Percentiles rank a stretch among this genome's conserved stretches.
These are phyloP conservation scores for Nerophis ophidion DNA, from an alignment of 2,113 vertebrate species.

Conservation along the genomic window DNA sequence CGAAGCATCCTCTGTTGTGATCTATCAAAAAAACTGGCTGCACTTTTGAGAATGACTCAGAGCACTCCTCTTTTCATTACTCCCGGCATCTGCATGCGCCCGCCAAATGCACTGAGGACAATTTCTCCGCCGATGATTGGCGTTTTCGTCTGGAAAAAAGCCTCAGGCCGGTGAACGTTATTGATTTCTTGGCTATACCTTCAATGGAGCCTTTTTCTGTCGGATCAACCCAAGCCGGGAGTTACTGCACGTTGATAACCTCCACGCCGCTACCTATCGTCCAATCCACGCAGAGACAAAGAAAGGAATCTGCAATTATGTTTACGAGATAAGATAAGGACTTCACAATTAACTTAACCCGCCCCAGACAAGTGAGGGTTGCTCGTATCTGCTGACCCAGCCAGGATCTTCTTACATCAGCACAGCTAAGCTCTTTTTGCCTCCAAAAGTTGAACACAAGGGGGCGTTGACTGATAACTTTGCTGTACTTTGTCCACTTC, in stretches of 20 bases:
- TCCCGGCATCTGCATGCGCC: background rate
- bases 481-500: constrained; percentile 40
- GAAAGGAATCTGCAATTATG: constrained; percentile 59
- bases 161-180: background rate
- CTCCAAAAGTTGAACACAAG: constrained; percentile 61
- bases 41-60: background rate
- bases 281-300: constrained; percentile 48
- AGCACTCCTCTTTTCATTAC: background rate
- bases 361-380: constrained; percentile 47
- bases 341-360: constrained; percentile 62
- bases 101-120: background rate
- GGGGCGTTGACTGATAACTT: constrained; percentile 69
- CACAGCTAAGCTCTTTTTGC: constrained; percentile 20
- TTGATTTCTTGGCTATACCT: background rate
- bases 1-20: constrained; percentile 2
- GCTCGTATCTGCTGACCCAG: constrained; percentile 65
- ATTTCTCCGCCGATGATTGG: too few species aligned
- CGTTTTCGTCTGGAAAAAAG: background rate
- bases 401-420: constrained; percentile 43
- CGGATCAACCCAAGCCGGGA: constrained; percentile 10
- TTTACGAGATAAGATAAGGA: constrained; percentile 65
- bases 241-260: constrained; percentile 54
- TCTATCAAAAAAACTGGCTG: background rate
- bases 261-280: constrained; percentile 43
- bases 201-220: background rate